Base-by-base conservation (phyloP, 1,140 invertebrate species). In the Euura saliciscinereae region DNA sequence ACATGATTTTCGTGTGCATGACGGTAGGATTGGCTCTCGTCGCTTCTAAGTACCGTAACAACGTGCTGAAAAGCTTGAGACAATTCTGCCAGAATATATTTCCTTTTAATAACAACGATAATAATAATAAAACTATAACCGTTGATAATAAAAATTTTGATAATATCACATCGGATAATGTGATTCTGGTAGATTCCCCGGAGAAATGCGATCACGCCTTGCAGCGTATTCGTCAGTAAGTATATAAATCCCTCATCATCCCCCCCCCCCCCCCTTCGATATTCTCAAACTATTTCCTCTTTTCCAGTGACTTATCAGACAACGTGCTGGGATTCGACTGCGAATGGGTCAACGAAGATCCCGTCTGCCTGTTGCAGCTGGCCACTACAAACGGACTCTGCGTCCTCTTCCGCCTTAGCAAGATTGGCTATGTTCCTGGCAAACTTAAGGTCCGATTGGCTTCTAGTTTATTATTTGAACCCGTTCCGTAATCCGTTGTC, bases 241-340 rank as follows among this genome's bases (percentile, higher is more conserved):
- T 44, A 59, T 6, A 28, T 28, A 28, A 28, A 28, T 5, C 51
- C 13, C 51, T 59, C 28, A 4, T 59, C 6, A 59, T 59, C 1
- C 51, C 51, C 70, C 69, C 72, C 66, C 72, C 73, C 64, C 45
- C 8, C 45, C 65, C n/a, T 66, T 8, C 51, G 0, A 6, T 28
- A 65, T 28, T 73, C 6, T 71, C 44, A 51, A 74, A 42, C 10
- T 44, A 44, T 45, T 66, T 10, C 44, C 8, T 10, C 66, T 10
- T 3, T 67, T 67, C 28, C 72, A 87, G 86, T 51, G 80, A 88
- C 73, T 79, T 85, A 45, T 82, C 79, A 28, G 74, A 83, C 74
- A 77, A 81, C 43, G 85, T 92, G 42, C 76, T 94, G 44, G 93
- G 93, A 43, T 90, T 94, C 74, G 92, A 94, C 80, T 93, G 92